Evolutionary conservation across 2,113 vertebrate genomes (phyloP).

Genomic region (Rynchops niger): DNA sequence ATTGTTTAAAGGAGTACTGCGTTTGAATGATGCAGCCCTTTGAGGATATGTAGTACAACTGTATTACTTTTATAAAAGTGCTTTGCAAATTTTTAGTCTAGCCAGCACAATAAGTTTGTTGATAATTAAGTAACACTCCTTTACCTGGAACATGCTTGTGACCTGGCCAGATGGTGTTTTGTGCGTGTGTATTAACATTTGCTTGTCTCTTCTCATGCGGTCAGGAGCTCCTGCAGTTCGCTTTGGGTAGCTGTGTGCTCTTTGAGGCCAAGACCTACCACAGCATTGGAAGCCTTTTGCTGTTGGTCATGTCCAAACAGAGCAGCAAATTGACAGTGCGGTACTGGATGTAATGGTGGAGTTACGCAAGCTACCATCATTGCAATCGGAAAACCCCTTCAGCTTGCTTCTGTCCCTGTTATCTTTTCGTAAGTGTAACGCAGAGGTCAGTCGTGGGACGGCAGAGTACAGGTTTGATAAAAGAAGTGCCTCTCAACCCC

Average conservation of each 20-base stretch:
- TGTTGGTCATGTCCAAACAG: neutral
- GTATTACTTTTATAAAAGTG: neutral
- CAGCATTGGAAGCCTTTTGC: neutral
- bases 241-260: neutral
- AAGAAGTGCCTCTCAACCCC: neutral
- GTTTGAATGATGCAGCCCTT: neutral
- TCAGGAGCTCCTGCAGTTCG: neutral
- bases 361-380: accelerated
- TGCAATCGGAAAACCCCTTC: neutral
- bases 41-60: neutral
- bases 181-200: neutral
- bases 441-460: neutral
- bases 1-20: neutral
- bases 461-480: neutral
- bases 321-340: neutral
- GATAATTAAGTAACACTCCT: neutral
- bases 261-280: neutral
- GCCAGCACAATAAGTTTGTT: neutral
- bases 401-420: neutral
- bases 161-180: neutral
- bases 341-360: neutral
- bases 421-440: accelerated
- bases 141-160: neutral
- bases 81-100: neutral
- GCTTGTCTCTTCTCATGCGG: neutral